A percentile compares a stretch with the other conserved stretches of the same genome.
phyloP scores from a whole-genome alignment of 2,797 vertebrate species.

The Sebastes hopkinsi region DNA sequence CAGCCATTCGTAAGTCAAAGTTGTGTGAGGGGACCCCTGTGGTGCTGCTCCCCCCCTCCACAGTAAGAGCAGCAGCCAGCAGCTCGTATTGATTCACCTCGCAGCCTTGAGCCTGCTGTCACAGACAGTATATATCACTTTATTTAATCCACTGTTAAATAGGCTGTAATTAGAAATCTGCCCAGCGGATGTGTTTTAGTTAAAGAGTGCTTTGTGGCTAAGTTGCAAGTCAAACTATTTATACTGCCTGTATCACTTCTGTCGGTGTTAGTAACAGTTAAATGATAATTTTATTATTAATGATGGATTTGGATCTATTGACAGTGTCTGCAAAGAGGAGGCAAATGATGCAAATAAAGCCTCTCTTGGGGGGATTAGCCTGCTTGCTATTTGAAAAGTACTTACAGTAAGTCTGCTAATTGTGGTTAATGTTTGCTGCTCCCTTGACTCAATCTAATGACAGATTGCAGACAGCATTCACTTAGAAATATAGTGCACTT shows the following conservation, averaged over 20 bases:
- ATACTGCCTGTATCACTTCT: constrained; percentile 17
- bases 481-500: constrained; percentile 13
- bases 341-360: constrained; percentile 68
- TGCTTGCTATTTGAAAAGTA: constrained; percentile 65
- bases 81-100: constrained; percentile 68
- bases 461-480: constrained; percentile 31
- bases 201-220: constrained; percentile 44
- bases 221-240: constrained; percentile 26
- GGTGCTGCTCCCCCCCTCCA: constrained; percentile 26
- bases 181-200: constrained; percentile 61
- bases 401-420: constrained; percentile 72
- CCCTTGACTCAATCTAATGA: constrained; percentile 58
- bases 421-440: constrained; percentile 66
- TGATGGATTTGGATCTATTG: constrained; percentile 55
- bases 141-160: constrained; percentile 79
- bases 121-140: constrained; percentile 75
- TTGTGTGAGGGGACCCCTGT: constrained; percentile 44
- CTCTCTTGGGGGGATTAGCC: constrained; percentile 64
- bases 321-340: constrained; percentile 59
- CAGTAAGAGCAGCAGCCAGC: constrained; percentile 42
- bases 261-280: constrained; percentile 1
- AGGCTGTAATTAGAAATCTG: constrained; percentile 73
- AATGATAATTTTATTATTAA: constrained; percentile 36
- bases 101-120: constrained; percentile 70
- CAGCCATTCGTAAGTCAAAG: constrained; percentile 55